These are phyloP conservation scores for Platysternon megacephalum DNA, from an alignment of 2,113 vertebrate species.

Conservation along the genomic window DNA sequence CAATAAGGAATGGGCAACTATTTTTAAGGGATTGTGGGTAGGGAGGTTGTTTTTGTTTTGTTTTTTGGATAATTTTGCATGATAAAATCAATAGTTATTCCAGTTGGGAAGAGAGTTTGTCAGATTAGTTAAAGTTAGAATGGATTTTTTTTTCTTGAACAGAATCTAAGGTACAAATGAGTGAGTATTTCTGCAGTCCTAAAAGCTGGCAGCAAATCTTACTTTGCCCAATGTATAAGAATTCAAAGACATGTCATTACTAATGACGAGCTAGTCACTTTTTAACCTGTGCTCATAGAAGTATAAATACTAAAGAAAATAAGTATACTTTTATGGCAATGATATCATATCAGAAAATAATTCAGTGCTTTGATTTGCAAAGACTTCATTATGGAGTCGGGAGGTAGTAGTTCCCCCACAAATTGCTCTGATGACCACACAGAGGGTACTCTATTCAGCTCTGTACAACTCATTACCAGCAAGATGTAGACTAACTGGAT, in stretches of 20 bases:
- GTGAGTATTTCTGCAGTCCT: neutral
- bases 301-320: neutral
- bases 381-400: neutral
- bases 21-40: neutral
- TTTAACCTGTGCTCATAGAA: neutral
- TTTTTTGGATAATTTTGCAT: neutral
- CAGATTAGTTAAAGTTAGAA: neutral
- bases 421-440: neutral
- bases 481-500: neutral
- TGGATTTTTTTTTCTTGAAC: neutral
- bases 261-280: neutral
- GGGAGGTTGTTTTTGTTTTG: neutral
- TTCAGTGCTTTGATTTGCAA: neutral
- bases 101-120: neutral
- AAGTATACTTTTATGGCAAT: neutral
- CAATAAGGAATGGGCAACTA: neutral
- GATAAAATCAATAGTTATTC: neutral
- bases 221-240: neutral
- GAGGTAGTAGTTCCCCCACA: neutral
- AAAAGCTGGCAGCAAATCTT: neutral
- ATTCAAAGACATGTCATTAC: accelerated
- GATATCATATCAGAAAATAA: neutral
- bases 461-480: neutral
- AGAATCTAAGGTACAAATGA: neutral
- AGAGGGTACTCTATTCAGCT: neutral